phyloP scores from a whole-genome alignment of 2,797 vertebrate genomes.

The Megaceryle alcyon region DNA sequence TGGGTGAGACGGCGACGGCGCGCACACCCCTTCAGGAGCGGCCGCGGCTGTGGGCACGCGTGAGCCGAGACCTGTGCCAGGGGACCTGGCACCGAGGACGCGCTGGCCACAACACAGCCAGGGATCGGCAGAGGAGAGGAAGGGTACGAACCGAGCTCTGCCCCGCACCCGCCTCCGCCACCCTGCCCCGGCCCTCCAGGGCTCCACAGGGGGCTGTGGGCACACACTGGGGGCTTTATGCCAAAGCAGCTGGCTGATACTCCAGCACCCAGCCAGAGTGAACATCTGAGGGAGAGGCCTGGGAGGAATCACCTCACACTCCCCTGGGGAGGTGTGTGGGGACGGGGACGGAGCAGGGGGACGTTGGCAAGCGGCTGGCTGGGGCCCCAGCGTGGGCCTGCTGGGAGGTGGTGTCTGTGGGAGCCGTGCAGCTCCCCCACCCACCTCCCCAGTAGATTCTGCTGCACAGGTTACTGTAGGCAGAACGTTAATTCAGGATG shows the following conservation, averaged over 20 bases:
- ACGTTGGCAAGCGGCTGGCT: fast-evolving
- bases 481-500: not conserved
- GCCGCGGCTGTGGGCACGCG: not conserved
- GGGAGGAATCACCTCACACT: slow-evolving; percentile 36
- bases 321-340: not conserved
- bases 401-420: not conserved
- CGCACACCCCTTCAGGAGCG: not conserved
- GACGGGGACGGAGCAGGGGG: not conserved
- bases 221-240: slow-evolving; percentile 30
- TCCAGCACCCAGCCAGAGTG: not conserved
- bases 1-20: not conserved
- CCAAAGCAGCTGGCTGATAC: not conserved
- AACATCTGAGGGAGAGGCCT: slow-evolving; percentile 35
- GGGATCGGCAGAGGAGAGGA: not conserved
- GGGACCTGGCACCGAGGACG: not conserved
- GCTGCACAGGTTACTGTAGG: not conserved
- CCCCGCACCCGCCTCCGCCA: not conserved
- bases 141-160: not conserved
- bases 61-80: not conserved
- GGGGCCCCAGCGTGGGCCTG: not conserved
- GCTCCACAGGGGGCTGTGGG: not conserved
- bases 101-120: slow-evolving; percentile 4
- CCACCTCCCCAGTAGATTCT: not conserved
- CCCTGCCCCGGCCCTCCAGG: not conserved
- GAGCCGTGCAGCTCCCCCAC: not conserved